Base-by-base conservation (phyloP, 2,797 vertebrate genomes). In the Anguilla pacifica region DNA sequence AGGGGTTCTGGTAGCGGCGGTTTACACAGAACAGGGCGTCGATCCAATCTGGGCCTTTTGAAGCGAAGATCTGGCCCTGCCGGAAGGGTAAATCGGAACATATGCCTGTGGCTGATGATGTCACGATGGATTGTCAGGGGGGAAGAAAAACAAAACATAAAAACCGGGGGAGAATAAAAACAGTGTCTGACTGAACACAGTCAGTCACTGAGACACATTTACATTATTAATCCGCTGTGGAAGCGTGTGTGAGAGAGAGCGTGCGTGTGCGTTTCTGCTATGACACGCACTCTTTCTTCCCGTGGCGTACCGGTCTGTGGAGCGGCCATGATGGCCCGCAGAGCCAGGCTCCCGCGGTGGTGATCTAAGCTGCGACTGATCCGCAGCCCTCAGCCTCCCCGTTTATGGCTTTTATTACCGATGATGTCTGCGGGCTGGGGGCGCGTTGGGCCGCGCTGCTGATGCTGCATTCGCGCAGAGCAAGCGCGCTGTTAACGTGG, bases 281-380 rank as follows among this genome's bases (percentile, higher is more conserved):
- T 77, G 74, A 59, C 57, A 85, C 55, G 61, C 57, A 43, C 35
- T 57, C 55, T 61, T 64, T 57, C 55, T 64, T 43, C 84, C 57
- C 0, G 0, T 28, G 39, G 55, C 2, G 35, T 19, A 64, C 7
- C 22, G 22, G 35, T 35, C 17, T 1, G 28, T 10, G 57, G 39
- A 70, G 43, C 9, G 6, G 83, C 51, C 79, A 57, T 31, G 51
- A 85, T 22, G 43, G 28, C 39, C 74, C 19, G 51, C 9, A 25
- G 35, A 64, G 28, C 39, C 7, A 28, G 49, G 86, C 72, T 85
- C 74, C 28, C n/a, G 10, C 9, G n/a, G 77, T 17, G 19, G 49
- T 86, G 87, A 90, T 46, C 57, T 86, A 46, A 86, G 61, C 25
- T 11, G 39, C 35, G 22, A 84, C 74, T 35, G 84, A 88, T 88